Conservation (phyloP, 2,888 invertebrate species). For the Trisateles emortualis region DNA sequence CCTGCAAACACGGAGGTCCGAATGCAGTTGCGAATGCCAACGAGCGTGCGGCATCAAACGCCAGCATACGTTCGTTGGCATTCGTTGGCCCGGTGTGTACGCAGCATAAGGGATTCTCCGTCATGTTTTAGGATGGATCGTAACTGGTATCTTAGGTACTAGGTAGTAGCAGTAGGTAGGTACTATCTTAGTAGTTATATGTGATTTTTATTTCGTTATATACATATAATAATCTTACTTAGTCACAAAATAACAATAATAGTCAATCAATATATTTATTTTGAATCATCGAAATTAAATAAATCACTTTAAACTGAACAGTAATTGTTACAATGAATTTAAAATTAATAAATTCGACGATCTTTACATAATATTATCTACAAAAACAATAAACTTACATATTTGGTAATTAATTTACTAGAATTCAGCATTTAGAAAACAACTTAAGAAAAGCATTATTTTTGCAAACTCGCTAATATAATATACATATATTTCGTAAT, state of each 20-base stretch:
- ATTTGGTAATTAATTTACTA: conserved; percentile 21
- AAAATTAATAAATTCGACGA: conserved; percentile 67
- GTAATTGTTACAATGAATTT: conserved; percentile 33
- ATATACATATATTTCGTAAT: conserved; percentile 9
- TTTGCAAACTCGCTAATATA: conserved; percentile 21
- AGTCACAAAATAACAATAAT: conserved; percentile 32
- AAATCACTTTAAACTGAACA: conserved; percentile 50
- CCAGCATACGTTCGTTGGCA: too few species aligned
- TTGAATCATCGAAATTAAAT: conserved; percentile 53
- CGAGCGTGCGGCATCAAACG: too few species aligned
- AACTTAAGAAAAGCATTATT: conserved; percentile 30
- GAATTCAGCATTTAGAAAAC: conserved; percentile 31
- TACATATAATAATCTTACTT: too few species aligned
- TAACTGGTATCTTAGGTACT: too few species aligned
- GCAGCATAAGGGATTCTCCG: too few species aligned
- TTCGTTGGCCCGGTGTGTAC: too few species aligned
- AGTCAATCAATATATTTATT: conserved; percentile 64
- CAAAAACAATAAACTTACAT: conserved; percentile 42
- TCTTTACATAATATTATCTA: conserved; percentile 53
- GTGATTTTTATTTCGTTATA: too few species aligned
- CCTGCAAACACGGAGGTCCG: too few species aligned
- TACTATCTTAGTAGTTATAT: too few species aligned
- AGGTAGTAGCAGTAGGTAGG: too few species aligned
- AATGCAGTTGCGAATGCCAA: too few species aligned
- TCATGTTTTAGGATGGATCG: too few species aligned